Base-by-base conservation (phyloP, 2,888 invertebrate genomes). In the Halictus ligatus region DNA sequence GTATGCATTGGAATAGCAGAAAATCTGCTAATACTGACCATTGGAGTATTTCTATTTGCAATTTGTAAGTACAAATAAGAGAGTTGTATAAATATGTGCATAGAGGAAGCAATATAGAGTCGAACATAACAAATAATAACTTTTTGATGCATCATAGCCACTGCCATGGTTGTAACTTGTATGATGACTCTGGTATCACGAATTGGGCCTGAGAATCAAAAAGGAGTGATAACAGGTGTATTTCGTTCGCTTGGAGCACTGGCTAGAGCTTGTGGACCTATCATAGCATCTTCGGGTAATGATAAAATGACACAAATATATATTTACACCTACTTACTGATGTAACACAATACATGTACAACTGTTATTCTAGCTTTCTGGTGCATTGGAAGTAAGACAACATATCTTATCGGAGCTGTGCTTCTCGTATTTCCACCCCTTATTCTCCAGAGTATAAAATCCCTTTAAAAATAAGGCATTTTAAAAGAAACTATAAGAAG, bases 221-320 rank as follows among this genome's bases (percentile, higher is more conserved):
- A 99, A 94, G 99, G 99, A 48, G 97, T 98, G 0, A 98, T 98
- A 88, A 97, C 99, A 94, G 99, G 99, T 18, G 98, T 98, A 89
- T 98, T 99, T 94, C 96, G 99, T 85, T 99, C 99, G 1, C 96
- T 99, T 60, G 99, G 99, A 25, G 98, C 99, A 1, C 96, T 99
- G 71, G 99, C 99, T 0, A 96, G 99, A 90, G 99, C 99, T 40
- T 95, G 98, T 54, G 99, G 99, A 0, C 99, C 99, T 0, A 96
- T 99, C 79, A 95, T 98, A 21, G 98, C 99, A 43, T 98, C 98
- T 78, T 96, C 98, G 89, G 96, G 98, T 98, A 95, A 95, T 73
- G 60, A 43, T n/a, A 25, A 72, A 58, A 8, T 13, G 13, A 25
- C 54, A 1, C 58, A 43, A 54, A 50, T n/a, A 54, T 58, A 60